Conservation (phyloP, 2,888 invertebrate species). For the Myopa testacea region DNA sequence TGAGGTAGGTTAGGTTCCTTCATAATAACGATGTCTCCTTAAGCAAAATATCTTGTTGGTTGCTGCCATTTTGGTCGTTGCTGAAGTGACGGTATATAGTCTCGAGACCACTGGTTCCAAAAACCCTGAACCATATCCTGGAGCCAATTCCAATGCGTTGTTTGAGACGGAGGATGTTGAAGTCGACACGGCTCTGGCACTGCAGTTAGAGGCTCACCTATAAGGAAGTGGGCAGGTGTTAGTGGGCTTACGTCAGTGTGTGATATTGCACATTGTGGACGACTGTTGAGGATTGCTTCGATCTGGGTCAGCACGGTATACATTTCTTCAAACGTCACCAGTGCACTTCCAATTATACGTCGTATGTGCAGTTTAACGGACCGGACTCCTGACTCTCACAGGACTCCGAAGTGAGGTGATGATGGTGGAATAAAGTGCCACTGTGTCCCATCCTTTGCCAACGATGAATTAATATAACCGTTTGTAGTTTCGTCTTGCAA, state of each 20-base stretch:
- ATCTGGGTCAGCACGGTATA: conserved; percentile 43
- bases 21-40: conserved; percentile 10
- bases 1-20: conserved; percentile 25
- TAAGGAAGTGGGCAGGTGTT: conserved; percentile 42
- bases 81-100: conserved; percentile 38
- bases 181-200: conserved; percentile 30
- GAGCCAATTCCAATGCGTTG: conserved; percentile 19
- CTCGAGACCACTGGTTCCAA: conserved; percentile 43
- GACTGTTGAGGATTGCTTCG: conserved; percentile 41
- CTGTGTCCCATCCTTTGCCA: conserved; percentile 24
- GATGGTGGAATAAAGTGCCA: conserved; percentile 44
- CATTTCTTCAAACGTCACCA: conserved; percentile 41
- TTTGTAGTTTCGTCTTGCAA: conserved; percentile 33
- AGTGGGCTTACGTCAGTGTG: not conserved
- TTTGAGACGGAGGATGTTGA: not conserved
- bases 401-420: conserved; percentile 40
- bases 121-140: conserved; percentile 42
- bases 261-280: conserved; percentile 31
- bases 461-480: not conserved
- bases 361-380: conserved; percentile 39
- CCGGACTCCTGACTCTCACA: conserved; percentile 36
- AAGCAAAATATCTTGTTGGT: not conserved
- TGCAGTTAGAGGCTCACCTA: conserved; percentile 40
- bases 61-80: conserved; percentile 32
- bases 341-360: conserved; percentile 32